Base-by-base conservation (phyloP, 2,113 vertebrate genomes). In the Callipepla californica region DNA sequence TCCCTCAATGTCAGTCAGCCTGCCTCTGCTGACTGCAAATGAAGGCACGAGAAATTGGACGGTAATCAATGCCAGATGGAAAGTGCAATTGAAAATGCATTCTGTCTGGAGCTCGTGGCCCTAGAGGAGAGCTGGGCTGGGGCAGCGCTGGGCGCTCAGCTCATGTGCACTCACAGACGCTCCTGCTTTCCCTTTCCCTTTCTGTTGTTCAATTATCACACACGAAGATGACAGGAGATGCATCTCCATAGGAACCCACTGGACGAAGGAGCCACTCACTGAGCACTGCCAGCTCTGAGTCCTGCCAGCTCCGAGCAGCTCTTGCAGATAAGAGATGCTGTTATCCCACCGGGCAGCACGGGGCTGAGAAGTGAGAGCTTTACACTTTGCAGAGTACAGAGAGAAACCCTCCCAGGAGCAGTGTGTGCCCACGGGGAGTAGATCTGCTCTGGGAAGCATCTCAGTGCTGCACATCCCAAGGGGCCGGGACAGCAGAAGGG, bases 111-210 rank as follows among this genome's bases (percentile, higher is more conserved):
- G 63, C 1, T 0, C 0, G 53, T 1, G 7, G 85, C 68, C 67
- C 11, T 0, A 57, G 76, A 11, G 20, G 80, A 73, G 15, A 18
- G 72, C 19, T 18, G 1, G 16, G 73, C 77, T 61, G 17, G 86
- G 68, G 48, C 68, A 23, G 55, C 2, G 3, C 70, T 4, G 30
- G 61, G 69, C 2, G 0, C 38, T 7, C 5, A 1, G n/a, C 83
- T 76, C 3, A 0, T 32, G 25, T 6, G 3, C 1, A 0, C 50
- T 51, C 55, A 2, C 34, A 9, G 9, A 40, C 1, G 0, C 40
- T 61, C 51, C 53, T 57, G 53, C 51, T 53, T 53, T n/a, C 2
- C 7, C 58, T 62, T 48, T 30, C 57, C 25, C 61, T 44, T 58
- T 34, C 50, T 76, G 68, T 4, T 45, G 48, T 32, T 76, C 62